Evolutionary conservation across 1,140 invertebrate species (phyloP), one percentile per base, ranked within the genome.

Genomic region (Melipona quadrifasciata): DNA sequence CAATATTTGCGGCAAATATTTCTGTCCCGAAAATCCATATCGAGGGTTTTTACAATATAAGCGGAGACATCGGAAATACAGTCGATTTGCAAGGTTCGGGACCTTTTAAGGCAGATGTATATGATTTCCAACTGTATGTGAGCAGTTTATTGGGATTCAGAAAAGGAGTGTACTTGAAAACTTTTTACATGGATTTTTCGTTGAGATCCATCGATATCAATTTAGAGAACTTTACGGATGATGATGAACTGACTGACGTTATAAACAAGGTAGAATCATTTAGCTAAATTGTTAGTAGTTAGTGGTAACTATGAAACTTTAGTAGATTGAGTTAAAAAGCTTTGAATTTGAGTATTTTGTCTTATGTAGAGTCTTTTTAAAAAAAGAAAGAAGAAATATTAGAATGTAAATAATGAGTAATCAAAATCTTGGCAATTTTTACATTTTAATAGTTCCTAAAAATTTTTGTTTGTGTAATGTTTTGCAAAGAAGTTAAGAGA

Each of bases 101-200:
- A 0, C 87, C 90, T 16, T 93, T 94, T 82, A 73, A 89, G 12
- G 89, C 91, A 8, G 80, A 89, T 57, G 78, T 93, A 24, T 90
- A 91, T 53, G 91, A 91, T 70, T 93, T 93, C 75, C 89, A 89
- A 17, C 75, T 92, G 65, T 93, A 93, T 77, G 91, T 94, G n/a
- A 91, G 92, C 80, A 93, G 92, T 10, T 89, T 94, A 2, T 74
- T 94, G 1, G 94, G 94, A 0, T 94, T 92, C 51, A 93, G 90
- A 1, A 83, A 92, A 57, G 93, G 93, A 76, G 90, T 94, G 90
- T 94, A 94, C 65, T 86, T 94, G 90, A 94, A 94, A 79, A 93
- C 86, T 34, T 94, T 94, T 64, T 93, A 94, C 5, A 86, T 94
- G 11, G 94, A 94, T 21, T 94, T 94, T 68, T 91, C 92, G 3